A percentile compares a stretch with the other conserved stretches of the same genome.
These are phyloP conservation scores for Danaus melanippus DNA, from an alignment of 1,140 invertebrate genomes.

Conservation along the genomic window DNA sequence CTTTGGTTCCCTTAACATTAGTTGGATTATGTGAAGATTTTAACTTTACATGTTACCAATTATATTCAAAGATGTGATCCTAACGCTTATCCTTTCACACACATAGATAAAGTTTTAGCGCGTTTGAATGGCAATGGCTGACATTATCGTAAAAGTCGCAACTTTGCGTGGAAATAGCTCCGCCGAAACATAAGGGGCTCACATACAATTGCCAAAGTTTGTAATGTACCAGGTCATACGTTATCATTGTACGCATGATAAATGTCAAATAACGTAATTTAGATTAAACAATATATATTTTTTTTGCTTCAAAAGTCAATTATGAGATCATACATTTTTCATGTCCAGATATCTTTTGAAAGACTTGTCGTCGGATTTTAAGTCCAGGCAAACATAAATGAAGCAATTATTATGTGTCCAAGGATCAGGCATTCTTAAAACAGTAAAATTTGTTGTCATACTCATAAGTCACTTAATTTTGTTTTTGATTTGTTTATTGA, in stretches of 20 bases:
- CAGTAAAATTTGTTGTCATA: too few species aligned
- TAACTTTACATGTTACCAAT: constrained; percentile 25
- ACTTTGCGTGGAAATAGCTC: constrained; percentile 65
- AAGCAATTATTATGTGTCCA: too few species aligned
- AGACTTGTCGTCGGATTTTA: too few species aligned
- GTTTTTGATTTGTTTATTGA: too few species aligned
- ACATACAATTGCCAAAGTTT: constrained; percentile 68
- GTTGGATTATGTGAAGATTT: not conserved
- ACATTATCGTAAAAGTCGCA: constrained; percentile 70
- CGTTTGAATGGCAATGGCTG: constrained; percentile 69
- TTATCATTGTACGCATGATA: constrained; percentile 49
- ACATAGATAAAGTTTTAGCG: constrained; percentile 69
- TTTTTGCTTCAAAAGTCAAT: too few species aligned
- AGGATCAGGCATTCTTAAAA: too few species aligned
- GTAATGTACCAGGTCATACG: constrained; percentile 60
- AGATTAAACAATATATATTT: too few species aligned
- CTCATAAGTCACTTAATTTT: too few species aligned
- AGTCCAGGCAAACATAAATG: too few species aligned
- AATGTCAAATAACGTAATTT: constrained; percentile 26
- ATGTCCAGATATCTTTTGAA: too few species aligned
- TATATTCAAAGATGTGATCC: constrained; percentile 46
- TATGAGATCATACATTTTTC: too few species aligned
- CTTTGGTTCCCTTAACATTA: too few species aligned
- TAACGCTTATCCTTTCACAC: constrained; percentile 62
- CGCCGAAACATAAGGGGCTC: constrained; percentile 67